These are phyloP conservation scores for Serilophus lunatus DNA, from an alignment of 2,113 vertebrate genomes.

Conservation along the genomic window DNA sequence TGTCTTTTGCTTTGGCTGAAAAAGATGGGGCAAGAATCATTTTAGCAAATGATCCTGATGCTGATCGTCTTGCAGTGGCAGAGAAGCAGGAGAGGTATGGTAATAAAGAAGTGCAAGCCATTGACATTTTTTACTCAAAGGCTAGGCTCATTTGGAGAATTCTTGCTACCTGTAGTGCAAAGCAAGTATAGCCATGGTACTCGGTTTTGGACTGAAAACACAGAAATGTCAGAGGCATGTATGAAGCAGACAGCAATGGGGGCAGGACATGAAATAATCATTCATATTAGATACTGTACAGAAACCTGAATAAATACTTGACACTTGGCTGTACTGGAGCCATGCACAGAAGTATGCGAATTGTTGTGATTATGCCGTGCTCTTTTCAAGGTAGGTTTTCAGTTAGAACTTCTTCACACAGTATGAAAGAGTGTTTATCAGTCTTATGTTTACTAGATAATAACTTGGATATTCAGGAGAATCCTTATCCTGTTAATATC, in stretches of 20 bases:
- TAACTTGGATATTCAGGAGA: neutral
- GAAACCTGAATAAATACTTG: neutral
- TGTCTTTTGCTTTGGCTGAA: slow-evolving; percentile 92
- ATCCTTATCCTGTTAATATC: neutral
- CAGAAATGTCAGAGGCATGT: neutral
- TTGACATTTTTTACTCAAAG: neutral
- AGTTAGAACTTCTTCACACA: neutral
- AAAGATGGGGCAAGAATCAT: slow-evolving; percentile 85
- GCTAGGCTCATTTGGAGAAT: neutral
- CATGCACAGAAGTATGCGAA: neutral
- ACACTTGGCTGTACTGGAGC: neutral
- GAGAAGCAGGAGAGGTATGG: slow-evolving; percentile 88
- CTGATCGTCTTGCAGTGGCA: slow-evolving; percentile 91
- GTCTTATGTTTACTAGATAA: neutral
- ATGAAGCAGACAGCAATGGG: neutral
- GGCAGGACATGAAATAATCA: neutral
- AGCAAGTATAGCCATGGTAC: neutral
- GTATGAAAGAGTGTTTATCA: no score
- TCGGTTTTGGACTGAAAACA: neutral
- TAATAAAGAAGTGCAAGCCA: neutral
- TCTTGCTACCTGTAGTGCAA: neutral
- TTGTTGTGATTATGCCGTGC: neutral
- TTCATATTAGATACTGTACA: neutral
- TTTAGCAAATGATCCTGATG: slow-evolving; percentile 95
- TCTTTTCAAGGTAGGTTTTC: neutral